Percentiles rank a stretch among this genome's conserved stretches.
Conservation (phyloP, 2,888 invertebrate species). For the Blomia tropicalis region DNA sequence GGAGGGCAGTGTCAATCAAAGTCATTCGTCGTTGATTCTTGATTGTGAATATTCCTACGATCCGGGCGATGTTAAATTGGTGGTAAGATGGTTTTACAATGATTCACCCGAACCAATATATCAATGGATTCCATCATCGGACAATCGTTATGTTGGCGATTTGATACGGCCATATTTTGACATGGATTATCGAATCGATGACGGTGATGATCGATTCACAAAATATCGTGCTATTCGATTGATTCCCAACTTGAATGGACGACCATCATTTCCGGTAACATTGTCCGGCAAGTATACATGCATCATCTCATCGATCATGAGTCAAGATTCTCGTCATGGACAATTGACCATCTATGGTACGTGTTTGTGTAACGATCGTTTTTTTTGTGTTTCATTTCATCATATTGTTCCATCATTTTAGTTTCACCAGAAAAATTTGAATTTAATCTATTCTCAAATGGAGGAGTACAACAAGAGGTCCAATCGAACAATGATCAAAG, state of each 20-base stretch:
- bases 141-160: conserved; percentile 20
- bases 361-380: conserved; percentile 1
- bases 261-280: neutral
- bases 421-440: conserved; percentile 23
- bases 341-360: conserved; percentile 21
- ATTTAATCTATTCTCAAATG: conserved; percentile 6
- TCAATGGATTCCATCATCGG: conserved; percentile 22
- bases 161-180: conserved; percentile 17
- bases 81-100: conserved; percentile 25
- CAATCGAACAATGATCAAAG: neutral
- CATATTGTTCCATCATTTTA: neutral
- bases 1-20: neutral
- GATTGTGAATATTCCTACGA: conserved; percentile 26
- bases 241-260: neutral
- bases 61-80: conserved; percentile 19
- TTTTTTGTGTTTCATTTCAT: too few relatives aligned
- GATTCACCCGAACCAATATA: conserved; percentile 24
- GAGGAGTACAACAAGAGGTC: too few relatives aligned
- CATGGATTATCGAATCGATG: conserved; percentile 14
- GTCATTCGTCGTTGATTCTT: conserved; percentile 15
- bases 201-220: conserved; percentile 17
- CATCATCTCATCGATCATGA: conserved; percentile 20
- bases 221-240: conserved; percentile 20
- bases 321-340: conserved; percentile 19
- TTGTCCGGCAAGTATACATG: conserved; percentile 23